A percentile compares a stretch with the other conserved stretches of the same genome.
Conservation (phyloP, 2,888 invertebrate species). For the Melolontha melolontha region DNA sequence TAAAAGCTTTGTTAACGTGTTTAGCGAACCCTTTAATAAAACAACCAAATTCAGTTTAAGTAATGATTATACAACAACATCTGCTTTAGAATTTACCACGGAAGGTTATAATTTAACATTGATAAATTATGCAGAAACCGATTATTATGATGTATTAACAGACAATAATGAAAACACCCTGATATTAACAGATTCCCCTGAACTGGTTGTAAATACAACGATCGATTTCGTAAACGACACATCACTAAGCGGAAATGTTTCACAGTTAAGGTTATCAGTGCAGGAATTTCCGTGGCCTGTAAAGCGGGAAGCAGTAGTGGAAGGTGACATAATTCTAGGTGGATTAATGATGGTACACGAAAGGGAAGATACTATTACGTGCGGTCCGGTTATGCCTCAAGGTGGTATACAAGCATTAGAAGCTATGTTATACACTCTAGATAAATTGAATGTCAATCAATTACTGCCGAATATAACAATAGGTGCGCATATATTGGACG, state of each 20-base stretch:
- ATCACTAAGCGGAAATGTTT: slow-evolving; percentile 4
- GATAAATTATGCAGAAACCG: too few relatives aligned
- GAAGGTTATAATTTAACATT: too few relatives aligned
- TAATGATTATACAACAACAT: too few relatives aligned
- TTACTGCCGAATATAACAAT: slow-evolving; percentile 83
- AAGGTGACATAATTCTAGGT: slow-evolving; percentile 86
- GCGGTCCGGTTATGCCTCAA: slow-evolving; percentile 95
- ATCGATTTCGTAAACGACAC: slow-evolving; percentile 35
- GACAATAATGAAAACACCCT: background rate
- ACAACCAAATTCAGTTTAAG: too few relatives aligned
- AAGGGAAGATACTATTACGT: slow-evolving; percentile 86
- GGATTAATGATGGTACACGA: slow-evolving; percentile 97
- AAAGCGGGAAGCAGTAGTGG: slow-evolving; percentile 86
- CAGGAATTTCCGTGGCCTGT: slow-evolving; percentile 76
- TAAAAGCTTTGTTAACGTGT: too few relatives aligned
- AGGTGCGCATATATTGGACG: slow-evolving; percentile 91
- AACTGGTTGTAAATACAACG: background rate
- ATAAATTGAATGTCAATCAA: slow-evolving; percentile 78
- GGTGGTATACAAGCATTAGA: slow-evolving; percentile 91
- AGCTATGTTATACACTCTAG: slow-evolving; percentile 91
- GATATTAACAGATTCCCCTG: too few relatives aligned
- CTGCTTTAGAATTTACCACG: too few relatives aligned
- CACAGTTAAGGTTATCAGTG: slow-evolving; percentile 3
- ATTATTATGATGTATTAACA: background rate
- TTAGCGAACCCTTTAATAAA: too few relatives aligned